phyloP scores from a whole-genome alignment of 2,113 vertebrate species.

The Bostrychus sinensis region DNA sequence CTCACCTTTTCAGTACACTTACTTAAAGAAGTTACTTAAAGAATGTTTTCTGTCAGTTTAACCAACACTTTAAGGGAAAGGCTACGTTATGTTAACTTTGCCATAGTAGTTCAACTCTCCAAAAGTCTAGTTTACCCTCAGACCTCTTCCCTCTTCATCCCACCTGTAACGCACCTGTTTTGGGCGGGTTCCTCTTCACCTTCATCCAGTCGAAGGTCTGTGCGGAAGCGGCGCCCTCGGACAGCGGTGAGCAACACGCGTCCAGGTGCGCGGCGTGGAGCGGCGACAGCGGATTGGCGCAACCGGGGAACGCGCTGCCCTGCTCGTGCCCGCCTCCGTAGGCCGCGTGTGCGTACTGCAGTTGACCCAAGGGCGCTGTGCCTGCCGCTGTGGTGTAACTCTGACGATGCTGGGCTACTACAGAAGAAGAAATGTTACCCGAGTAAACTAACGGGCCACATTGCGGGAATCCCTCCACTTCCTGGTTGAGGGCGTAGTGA shows the following conservation, averaged over 20 bases:
- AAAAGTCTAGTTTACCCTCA: not conserved
- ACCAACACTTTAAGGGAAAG: no score
- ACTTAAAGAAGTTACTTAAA: no score
- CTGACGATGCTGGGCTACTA: slow-evolving; percentile 87
- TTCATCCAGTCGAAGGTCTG: slow-evolving; percentile 99
- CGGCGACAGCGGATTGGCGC: slow-evolving; percentile 88
- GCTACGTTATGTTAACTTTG: no score
- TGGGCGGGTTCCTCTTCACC: slow-evolving; percentile 97
- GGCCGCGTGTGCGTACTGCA: slow-evolving; percentile 86
- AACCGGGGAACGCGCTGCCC: slow-evolving; percentile 82
- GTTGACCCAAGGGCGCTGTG: slow-evolving; percentile 82
- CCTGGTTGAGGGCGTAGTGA: slow-evolving; percentile 90
- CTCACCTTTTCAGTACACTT: no score
- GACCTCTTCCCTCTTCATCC: not conserved
- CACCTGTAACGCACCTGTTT: slow-evolving; percentile 88
- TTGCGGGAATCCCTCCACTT: slow-evolving; percentile 89
- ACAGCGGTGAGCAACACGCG: slow-evolving; percentile 87
- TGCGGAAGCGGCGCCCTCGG: slow-evolving; percentile 85
- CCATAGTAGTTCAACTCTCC: no score
- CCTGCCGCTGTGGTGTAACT: slow-evolving; percentile 86
- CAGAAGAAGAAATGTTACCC: slow-evolving; percentile 87
- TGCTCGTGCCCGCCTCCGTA: slow-evolving; percentile 92
- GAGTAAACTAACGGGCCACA: slow-evolving; percentile 91
- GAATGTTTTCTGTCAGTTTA: no score
- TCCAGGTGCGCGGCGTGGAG: slow-evolving; percentile 88